These are phyloP conservation scores for Grammomys dolichurus DNA, from an alignment of 2,113 vertebrate species.

Conservation along the genomic window DNA sequence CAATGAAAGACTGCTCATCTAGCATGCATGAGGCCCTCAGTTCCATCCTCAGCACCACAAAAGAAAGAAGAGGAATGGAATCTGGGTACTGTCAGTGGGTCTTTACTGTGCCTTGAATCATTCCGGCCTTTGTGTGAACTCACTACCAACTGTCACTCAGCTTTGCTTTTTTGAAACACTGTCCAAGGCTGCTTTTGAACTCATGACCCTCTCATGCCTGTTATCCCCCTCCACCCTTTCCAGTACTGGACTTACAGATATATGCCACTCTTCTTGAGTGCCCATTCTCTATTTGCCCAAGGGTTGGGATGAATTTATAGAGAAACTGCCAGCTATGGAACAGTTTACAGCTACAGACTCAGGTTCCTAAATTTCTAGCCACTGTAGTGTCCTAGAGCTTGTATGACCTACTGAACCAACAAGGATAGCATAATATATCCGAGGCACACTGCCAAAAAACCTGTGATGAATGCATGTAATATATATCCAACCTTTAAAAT, in stretches of 20 bases:
- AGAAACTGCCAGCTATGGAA: background rate
- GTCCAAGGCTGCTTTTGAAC: background rate
- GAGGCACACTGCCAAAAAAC: conserved; percentile 23
- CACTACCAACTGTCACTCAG: background rate
- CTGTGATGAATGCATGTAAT: background rate
- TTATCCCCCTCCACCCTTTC: background rate
- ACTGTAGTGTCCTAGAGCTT: background rate
- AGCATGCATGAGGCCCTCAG: background rate
- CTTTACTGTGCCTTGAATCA: background rate
- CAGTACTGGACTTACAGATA: background rate
- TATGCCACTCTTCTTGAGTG: background rate
- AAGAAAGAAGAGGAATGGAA: background rate
- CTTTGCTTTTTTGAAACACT: background rate
- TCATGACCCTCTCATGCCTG: background rate
- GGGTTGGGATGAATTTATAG: background rate
- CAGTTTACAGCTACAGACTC: background rate
- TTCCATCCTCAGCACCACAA: background rate
- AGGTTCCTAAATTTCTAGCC: background rate
- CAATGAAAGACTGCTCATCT: background rate
- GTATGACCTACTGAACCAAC: background rate
- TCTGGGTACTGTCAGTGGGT: background rate
- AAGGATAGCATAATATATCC: background rate
- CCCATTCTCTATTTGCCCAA: background rate
- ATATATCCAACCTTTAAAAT: background rate
- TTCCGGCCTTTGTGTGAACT: background rate